Evolutionary conservation across 2,888 invertebrate genomes (phyloP).

Genomic region (Melipona bicolor): DNA sequence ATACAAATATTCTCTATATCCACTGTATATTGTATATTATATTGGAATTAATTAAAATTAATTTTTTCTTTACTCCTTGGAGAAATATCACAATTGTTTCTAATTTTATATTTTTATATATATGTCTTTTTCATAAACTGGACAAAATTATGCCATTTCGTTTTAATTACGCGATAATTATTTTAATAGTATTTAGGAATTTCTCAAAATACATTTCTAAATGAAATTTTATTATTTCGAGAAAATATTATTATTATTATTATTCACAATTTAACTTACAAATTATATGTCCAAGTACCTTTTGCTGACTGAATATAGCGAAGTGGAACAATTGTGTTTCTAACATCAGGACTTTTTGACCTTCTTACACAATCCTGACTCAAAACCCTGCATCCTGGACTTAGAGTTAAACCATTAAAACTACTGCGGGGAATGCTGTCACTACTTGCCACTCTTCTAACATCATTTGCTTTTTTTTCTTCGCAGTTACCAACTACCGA

Average conservation of each 20-base stretch:
- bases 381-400: slow-evolving; percentile 71
- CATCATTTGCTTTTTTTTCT: slow-evolving; percentile 67
- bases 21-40: slow-evolving; percentile 26
- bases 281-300: slow-evolving; percentile 81
- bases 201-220: slow-evolving; percentile 33
- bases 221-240: slow-evolving; percentile 34
- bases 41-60: slow-evolving; percentile 18
- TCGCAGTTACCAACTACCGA: slow-evolving; percentile 50
- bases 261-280: slow-evolving; percentile 64
- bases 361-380: slow-evolving; percentile 73
- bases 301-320: slow-evolving; percentile 80
- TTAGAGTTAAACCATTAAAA: slow-evolving; percentile 61
- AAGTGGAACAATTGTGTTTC: slow-evolving; percentile 68
- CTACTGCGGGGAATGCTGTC: slow-evolving; percentile 74
- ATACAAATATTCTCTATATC: neutral
- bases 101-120: slow-evolving; percentile 51
- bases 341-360: slow-evolving; percentile 70
- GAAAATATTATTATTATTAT: slow-evolving; percentile 30
- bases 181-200: slow-evolving; percentile 45
- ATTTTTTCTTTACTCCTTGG: slow-evolving; percentile 47
- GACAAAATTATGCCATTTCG: slow-evolving; percentile 24
- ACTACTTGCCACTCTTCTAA: slow-evolving; percentile 76
- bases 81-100: slow-evolving; percentile 66
- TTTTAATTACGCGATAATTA: slow-evolving; percentile 45
- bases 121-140: slow-evolving; percentile 30